Percentiles rank a stretch among this genome's conserved stretches.
phyloP scores from a whole-genome alignment of 2,113 vertebrate species.

The cattle (Bos taurus) region ARS-UCD2.0 NC_037351.1:7586001-7586500 shows the following conservation, averaged over 20 bases:
- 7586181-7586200: neutral
- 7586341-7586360: neutral
- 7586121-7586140: neutral
- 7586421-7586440: neutral
- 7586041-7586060: neutral
- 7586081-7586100: neutral
- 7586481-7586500: fast-evolving
- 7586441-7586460: fast-evolving
- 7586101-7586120: neutral
- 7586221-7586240: neutral
- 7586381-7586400: neutral
- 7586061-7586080: neutral
- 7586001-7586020: neutral
- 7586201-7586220: fast-evolving
- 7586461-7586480: too few species aligned
- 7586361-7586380: too few species aligned
- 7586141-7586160: neutral
- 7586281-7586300: neutral
- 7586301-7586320: neutral
- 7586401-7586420: neutral
- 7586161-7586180: neutral
- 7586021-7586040: neutral
- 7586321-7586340: neutral
- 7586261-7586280: neutral
- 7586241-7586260: fast-evolving